These are phyloP conservation scores for Prosapia bicincta DNA, from an alignment of 2,888 invertebrate species.

Conservation along the genomic window DNA sequence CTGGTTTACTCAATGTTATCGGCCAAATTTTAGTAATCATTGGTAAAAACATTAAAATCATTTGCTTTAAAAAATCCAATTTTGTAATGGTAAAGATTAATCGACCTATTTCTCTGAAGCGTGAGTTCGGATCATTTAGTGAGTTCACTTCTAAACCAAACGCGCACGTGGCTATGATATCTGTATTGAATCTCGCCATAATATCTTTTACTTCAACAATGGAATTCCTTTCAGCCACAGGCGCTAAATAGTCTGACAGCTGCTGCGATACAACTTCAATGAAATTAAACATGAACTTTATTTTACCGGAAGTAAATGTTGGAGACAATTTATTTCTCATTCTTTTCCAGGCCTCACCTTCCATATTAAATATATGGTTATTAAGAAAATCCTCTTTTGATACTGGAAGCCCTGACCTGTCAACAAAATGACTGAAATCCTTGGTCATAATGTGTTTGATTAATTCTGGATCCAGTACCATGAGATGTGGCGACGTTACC, in stretches of 20 bases:
- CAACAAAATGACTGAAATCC: constrained; percentile 50
- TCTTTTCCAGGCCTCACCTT: constrained; percentile 53
- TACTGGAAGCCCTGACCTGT: constrained; percentile 47
- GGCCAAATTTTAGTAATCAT: constrained; percentile 31
- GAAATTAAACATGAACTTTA: constrained; percentile 52
- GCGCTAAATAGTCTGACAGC: constrained; percentile 42
- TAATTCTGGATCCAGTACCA: constrained; percentile 49
- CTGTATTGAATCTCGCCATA: constrained; percentile 49
- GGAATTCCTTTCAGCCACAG: constrained; percentile 10
- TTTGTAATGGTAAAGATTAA: background rate
- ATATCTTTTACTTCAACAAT: constrained; percentile 47
- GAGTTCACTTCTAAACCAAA: constrained; percentile 51
- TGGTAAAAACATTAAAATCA: constrained; percentile 36
- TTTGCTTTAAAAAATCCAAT: constrained; percentile 32
- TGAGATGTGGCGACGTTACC: constrained; percentile 50
- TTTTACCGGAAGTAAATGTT: constrained; percentile 53
- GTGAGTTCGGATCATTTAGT: constrained; percentile 43
- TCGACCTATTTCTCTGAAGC: constrained; percentile 45
- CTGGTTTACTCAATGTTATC: constrained; percentile 35
- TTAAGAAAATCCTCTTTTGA: constrained; percentile 44
- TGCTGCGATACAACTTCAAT: constrained; percentile 47
- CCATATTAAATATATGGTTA: constrained; percentile 47
- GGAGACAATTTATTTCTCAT: constrained; percentile 52
- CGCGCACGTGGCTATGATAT: constrained; percentile 51
- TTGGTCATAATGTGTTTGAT: constrained; percentile 50